Conservation (phyloP, 2,797 vertebrate species). For the Acestrorhynchus altus region DNA sequence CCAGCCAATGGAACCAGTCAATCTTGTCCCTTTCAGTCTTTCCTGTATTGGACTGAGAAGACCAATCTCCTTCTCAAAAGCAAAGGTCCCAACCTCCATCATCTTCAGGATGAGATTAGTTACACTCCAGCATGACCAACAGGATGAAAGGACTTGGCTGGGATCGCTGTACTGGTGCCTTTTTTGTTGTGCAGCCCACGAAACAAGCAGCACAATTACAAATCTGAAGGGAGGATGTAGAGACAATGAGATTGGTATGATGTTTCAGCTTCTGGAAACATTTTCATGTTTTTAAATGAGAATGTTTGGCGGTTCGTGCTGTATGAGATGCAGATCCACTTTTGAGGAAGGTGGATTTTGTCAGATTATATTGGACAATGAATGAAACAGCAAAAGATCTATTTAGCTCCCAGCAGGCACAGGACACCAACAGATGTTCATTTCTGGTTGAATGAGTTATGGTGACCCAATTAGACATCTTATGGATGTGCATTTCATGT, state of each 20-base stretch:
- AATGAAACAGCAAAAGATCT: neutral
- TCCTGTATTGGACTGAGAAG: neutral
- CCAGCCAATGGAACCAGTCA: conserved; percentile 3
- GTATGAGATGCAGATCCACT: neutral
- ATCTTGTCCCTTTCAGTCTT: neutral
- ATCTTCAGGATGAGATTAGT: conserved; percentile 10
- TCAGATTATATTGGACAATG: neutral
- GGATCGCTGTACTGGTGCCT: neutral
- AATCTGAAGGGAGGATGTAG: neutral
- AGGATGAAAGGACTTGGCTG: neutral
- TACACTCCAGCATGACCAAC: neutral
- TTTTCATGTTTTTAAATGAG: conserved; percentile 19
- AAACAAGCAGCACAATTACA: neutral
- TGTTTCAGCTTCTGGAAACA: neutral
- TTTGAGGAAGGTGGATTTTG: neutral
- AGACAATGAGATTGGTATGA: neutral
- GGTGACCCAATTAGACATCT: too few relatives aligned
- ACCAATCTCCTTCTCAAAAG: neutral
- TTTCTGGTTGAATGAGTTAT: too few relatives aligned
- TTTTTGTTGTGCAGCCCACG: neutral
- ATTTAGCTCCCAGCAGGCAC: too few relatives aligned
- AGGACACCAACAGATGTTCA: too few relatives aligned
- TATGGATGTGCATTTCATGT: too few relatives aligned
- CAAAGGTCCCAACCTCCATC: conserved; percentile 26
- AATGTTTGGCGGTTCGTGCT: neutral